Conservation (phyloP, 2,113 vertebrate genomes). For the Amblyornis subalaris region DNA sequence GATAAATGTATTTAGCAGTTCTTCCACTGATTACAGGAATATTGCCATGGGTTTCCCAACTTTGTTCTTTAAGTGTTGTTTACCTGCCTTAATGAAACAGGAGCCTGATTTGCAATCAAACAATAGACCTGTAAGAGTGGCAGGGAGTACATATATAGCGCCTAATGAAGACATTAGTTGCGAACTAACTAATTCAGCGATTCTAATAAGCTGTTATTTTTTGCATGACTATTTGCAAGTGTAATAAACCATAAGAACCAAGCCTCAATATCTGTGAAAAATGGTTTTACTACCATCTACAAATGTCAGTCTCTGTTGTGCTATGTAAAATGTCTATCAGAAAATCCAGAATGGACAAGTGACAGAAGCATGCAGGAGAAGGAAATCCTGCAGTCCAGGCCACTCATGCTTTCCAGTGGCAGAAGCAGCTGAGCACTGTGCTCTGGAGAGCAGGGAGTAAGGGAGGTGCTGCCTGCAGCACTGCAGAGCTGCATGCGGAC, state of each 20-base stretch:
- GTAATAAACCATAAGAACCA: neutral
- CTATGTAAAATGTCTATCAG: neutral
- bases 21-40: neutral
- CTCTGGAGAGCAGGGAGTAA: rapidly evolving
- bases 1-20: neutral
- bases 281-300: neutral
- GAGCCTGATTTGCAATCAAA: neutral
- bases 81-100: neutral
- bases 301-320: neutral
- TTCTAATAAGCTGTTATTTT: neutral
- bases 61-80: neutral
- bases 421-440: neutral
- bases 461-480: neutral
- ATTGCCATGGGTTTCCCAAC: neutral
- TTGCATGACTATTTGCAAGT: neutral
- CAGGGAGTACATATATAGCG: neutral
- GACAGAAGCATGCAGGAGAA: neutral
- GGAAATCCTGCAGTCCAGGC: neutral
- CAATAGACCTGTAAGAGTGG: neutral
- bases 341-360: neutral
- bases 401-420: neutral
- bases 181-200: neutral
- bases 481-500: neutral
- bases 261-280: neutral
- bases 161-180: neutral